Percentiles rank a stretch among this genome's conserved stretches.
These are phyloP conservation scores for Tinamus guttatus DNA, from an alignment of 2,113 vertebrate genomes.

Conservation along the genomic window DNA sequence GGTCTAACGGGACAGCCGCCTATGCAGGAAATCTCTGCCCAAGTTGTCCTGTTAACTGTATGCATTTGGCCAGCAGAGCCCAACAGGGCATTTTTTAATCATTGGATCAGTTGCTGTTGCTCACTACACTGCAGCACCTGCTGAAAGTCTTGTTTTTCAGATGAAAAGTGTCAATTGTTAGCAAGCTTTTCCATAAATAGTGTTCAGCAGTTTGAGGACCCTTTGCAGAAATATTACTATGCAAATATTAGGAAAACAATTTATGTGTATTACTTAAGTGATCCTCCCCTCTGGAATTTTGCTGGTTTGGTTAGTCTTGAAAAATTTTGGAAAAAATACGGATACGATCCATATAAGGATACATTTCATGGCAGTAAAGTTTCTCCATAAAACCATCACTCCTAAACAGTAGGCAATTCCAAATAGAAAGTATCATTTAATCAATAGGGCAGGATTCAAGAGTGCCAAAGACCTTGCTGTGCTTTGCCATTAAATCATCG, in stretches of 20 bases:
- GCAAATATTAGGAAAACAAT: constrained; percentile 42
- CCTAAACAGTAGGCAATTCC: rapidly evolving
- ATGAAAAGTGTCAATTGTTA: constrained; percentile 23
- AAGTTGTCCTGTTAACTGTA: constrained; percentile 56
- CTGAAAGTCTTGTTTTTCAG: constrained; percentile 31
- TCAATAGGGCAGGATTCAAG: background rate
- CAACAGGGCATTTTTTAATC: constrained; percentile 7
- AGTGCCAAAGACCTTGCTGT: background rate
- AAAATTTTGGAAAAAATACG: background rate
- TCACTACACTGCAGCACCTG: constrained; percentile 43
- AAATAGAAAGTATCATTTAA: background rate
- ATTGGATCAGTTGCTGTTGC: constrained; percentile 64
- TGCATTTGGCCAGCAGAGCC: constrained; percentile 61
- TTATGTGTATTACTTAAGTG: background rate
- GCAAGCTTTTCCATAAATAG: background rate
- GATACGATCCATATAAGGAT: background rate
- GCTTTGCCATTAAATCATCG: background rate
- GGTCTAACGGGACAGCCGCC: constrained; percentile 54
- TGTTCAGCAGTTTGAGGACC: constrained; percentile 42
- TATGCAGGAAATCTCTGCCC: constrained; percentile 33
- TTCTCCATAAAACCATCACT: background rate
- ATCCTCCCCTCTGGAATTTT: background rate
- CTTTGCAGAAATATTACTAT: constrained; percentile 42
- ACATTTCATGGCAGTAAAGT: background rate
- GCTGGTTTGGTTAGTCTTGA: background rate